phyloP scores from a whole-genome alignment of 2,888 invertebrate genomes.

The Osedax fenrisi region DNA sequence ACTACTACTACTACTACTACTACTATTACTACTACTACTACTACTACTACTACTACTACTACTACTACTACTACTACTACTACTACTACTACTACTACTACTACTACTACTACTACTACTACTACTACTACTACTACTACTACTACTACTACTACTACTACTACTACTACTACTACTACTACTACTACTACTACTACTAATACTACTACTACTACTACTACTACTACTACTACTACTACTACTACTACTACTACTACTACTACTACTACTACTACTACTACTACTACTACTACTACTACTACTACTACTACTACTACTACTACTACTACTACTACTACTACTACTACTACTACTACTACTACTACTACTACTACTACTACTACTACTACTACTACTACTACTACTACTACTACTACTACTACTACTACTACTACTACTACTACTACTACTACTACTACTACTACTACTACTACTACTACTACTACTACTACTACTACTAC shows the following conservation, averaged over 20 bases:
- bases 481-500: constrained; percentile 29
- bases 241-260: constrained; percentile 25
- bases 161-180: constrained; percentile 19
- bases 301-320: constrained; percentile 29
- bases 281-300: constrained; percentile 31
- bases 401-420: constrained; percentile 29
- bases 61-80: constrained; percentile 27
- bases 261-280: constrained; percentile 32
- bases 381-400: constrained; percentile 31
- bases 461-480: constrained; percentile 31
- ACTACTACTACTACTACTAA: constrained; percentile 31
- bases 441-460: constrained; percentile 31
- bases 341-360: constrained; percentile 8
- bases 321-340: not conserved
- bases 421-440: constrained; percentile 26
- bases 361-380: constrained; percentile 31
- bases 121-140: constrained; percentile 28
- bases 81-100: constrained; percentile 31
- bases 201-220: constrained; percentile 31
- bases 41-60: constrained; percentile 29
- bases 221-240: constrained; percentile 29
- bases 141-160: not conserved
- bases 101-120: constrained; percentile 31
- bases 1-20: constrained; percentile 31
- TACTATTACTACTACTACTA: constrained; percentile 31